phyloP scores from a whole-genome alignment of 2,113 vertebrate species.

The Sisor rabdophorus region DNA sequence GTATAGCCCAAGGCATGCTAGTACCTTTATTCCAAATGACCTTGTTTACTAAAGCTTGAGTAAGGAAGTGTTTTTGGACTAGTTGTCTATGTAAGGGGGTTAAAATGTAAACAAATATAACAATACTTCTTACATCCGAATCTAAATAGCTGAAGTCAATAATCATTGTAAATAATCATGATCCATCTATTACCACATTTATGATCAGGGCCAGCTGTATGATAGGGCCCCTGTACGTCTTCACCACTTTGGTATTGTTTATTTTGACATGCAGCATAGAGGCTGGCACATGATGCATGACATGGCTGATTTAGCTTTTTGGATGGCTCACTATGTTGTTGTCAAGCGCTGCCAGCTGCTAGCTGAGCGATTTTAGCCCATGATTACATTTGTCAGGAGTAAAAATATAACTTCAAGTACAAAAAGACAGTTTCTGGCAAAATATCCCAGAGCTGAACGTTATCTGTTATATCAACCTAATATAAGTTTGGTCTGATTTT shows the following conservation, averaged over 20 bases:
- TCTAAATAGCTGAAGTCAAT: not conserved
- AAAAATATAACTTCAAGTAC: not conserved
- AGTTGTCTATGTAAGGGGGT: constrained; percentile 60
- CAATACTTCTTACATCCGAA: not conserved
- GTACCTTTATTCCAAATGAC: constrained; percentile 74
- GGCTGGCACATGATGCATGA: constrained; percentile 29
- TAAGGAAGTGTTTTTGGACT: constrained; percentile 60
- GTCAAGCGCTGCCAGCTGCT: constrained; percentile 25
- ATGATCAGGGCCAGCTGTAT: not conserved
- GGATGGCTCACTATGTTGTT: constrained; percentile 26
- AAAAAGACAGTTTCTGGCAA: constrained; percentile 21
- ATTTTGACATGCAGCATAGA: constrained; percentile 38
- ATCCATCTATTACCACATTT: not conserved
- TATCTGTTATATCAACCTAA: constrained; percentile 2
- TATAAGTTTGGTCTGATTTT: constrained; percentile 4
- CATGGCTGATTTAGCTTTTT: constrained; percentile 24
- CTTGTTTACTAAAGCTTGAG: constrained; percentile 67
- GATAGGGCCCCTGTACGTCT: constrained; percentile 7
- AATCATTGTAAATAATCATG: constrained; percentile 6
- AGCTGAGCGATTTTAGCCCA: constrained; percentile 13
- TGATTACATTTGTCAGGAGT: not conserved
- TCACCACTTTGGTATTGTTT: constrained; percentile 8
- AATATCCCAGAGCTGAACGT: not conserved
- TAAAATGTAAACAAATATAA: constrained; percentile 16
- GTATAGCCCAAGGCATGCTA: constrained; percentile 59